Percentiles rank a stretch among this genome's conserved stretches.
Conservation (phyloP, 2,888 invertebrate genomes). For the Eustalomyia histrio region DNA sequence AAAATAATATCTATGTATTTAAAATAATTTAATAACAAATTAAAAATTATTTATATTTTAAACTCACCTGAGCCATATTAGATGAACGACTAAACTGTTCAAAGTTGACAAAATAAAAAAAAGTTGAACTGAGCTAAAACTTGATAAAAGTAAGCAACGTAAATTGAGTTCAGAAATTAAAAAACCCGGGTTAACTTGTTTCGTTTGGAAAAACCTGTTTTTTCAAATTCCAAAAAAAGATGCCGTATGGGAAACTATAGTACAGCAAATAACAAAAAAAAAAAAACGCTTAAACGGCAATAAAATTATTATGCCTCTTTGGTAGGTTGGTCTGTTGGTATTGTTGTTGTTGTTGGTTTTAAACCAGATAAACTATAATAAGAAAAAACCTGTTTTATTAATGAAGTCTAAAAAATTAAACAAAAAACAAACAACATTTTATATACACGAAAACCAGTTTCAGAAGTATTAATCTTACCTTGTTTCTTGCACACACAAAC, state of each 20-base stretch:
- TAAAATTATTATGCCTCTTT: constrained; percentile 22
- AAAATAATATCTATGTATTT: no score
- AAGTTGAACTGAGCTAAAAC: constrained; percentile 35
- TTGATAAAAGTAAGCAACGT: constrained; percentile 34
- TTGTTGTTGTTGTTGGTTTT: constrained; percentile 31
- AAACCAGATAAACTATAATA: constrained; percentile 58
- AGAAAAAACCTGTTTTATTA: constrained; percentile 53
- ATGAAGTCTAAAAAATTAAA: constrained; percentile 32
- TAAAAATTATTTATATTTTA: constrained; percentile 1
- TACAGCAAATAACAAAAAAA: no score
- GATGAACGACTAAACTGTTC: constrained; percentile 58
- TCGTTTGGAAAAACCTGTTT: constrained; percentile 58
- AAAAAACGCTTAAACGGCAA: neutral
- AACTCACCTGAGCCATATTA: constrained; percentile 65
- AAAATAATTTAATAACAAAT: neutral
- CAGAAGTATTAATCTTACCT: neutral
- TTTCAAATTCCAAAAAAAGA: constrained; percentile 46
- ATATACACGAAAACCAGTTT: constrained; percentile 45
- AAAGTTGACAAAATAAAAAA: constrained; percentile 52
- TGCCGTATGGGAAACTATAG: constrained; percentile 9
- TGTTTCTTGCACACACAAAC: neutral
- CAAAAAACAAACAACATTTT: neutral
- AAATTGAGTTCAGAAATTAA: constrained; percentile 37
- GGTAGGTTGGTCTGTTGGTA: constrained; percentile 16
- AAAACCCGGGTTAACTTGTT: constrained; percentile 65